Conservation (phyloP, 1,140 invertebrate genomes). For the Drosophila sturtevanti region DNA sequence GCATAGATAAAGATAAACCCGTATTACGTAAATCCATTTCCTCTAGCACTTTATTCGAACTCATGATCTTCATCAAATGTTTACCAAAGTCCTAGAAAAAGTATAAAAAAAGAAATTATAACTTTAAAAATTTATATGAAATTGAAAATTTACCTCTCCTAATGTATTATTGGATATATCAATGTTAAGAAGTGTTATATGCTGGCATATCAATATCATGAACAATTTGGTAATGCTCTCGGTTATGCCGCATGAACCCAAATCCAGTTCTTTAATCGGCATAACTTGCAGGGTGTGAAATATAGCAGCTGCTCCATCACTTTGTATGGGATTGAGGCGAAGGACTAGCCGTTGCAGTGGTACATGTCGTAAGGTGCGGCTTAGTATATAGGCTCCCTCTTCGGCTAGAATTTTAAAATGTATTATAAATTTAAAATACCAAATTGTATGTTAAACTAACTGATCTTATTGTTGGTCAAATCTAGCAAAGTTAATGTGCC, state of each 20-base stretch:
- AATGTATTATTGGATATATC: slow-evolving; percentile 74
- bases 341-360: slow-evolving; percentile 61
- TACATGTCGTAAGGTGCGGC: slow-evolving; percentile 57
- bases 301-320: slow-evolving; percentile 77
- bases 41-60: slow-evolving; percentile 68
- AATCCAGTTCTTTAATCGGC: slow-evolving; percentile 61
- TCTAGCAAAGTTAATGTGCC: slow-evolving; percentile 68
- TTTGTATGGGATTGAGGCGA: slow-evolving; percentile 76
- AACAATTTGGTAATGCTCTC: slow-evolving; percentile 71
- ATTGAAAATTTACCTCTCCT: slow-evolving; percentile 48
- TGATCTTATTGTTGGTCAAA: slow-evolving; percentile 81
- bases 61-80: slow-evolving; percentile 65
- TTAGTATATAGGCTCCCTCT: slow-evolving; percentile 74
- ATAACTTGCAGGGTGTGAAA: slow-evolving; percentile 65
- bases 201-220: slow-evolving; percentile 70
- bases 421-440: background rate
- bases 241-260: slow-evolving; percentile 66
- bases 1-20: slow-evolving; percentile 51
- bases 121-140: background rate
- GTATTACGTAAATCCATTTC: slow-evolving; percentile 72
- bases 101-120: background rate
- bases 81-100: slow-evolving; percentile 63
- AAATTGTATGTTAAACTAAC: slow-evolving; percentile 35
- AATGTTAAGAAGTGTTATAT: slow-evolving; percentile 57
- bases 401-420: slow-evolving; percentile 45